Base-by-base conservation (phyloP, 1,140 invertebrate genomes). In the Drosophila serrata region DNA sequence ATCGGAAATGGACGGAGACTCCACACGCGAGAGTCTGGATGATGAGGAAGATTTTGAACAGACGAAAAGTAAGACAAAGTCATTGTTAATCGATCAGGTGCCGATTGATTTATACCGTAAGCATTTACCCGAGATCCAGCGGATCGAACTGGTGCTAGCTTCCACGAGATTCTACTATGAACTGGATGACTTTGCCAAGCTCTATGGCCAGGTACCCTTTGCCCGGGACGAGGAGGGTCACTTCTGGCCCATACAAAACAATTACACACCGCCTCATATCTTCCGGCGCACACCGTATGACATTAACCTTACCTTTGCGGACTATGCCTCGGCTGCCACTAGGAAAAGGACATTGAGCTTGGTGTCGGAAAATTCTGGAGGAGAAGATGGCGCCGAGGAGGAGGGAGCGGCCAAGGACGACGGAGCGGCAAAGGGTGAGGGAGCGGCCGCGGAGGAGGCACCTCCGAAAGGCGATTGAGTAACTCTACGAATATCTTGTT, bases 221-320 rank as follows among this genome's bases (percentile, higher is more conserved):
- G 11, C 29, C 0, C 68, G 62, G 12, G 91, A 92, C 40, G 84
- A 91, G 15, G 81, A 92, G 0, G 53, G 81, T 1, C 27, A 72
- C 13, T 82, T 64, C 61, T 92, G 91, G 91, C 91, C 91, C 29
- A 79, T 91, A 19, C 73, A 70, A 53, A 82, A 81, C 17, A 91
- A 87, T 19, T 92, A 86, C 43, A 68, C 75, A 0, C 91, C 91
- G 7, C 46, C 82, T 3, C 49, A 87, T 6, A 84, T 92, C 19
- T 92, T 92, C 59, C 51, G 60, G 7, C 84, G 88, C 29, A 76
- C 84, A 3, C 74, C 75, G 0, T 92, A 62, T 22, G 91, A 92
- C 55, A 91, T 92, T 1, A 92, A 92, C 43, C 40, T 92, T 7
- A 91, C 84, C 6, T 92, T 92, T 24, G 53, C 61, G 1, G 79